These are phyloP conservation scores for Galeruca laticollis DNA, from an alignment of 2,888 invertebrate species.

Conservation along the genomic window DNA sequence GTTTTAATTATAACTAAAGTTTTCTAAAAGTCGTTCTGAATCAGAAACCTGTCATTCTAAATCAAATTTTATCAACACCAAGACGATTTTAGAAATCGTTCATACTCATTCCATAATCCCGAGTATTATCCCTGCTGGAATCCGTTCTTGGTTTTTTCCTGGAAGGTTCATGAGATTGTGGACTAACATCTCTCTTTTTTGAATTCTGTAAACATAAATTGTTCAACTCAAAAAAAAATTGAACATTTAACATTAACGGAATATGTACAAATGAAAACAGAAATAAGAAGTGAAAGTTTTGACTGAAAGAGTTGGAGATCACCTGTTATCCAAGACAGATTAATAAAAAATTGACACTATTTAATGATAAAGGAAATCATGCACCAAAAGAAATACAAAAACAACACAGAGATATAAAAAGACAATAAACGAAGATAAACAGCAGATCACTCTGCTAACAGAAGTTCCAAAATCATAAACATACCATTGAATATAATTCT, in stretches of 20 bases:
- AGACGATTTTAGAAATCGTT: slow-evolving; percentile 38
- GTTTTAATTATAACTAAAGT: neutral
- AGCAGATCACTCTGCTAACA: no score
- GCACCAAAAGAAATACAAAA: no score
- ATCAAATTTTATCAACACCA: slow-evolving; percentile 7
- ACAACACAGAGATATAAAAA: no score
- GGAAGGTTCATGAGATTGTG: slow-evolving; percentile 61
- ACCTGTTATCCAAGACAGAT: no score
- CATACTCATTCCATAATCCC: slow-evolving; percentile 35
- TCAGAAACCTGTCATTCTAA: neutral
- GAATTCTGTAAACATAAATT: slow-evolving; percentile 30
- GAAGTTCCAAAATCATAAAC: no score
- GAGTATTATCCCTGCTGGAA: slow-evolving; percentile 48
- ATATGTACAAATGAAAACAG: no score
- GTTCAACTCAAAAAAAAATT: neutral
- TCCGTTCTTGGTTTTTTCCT: slow-evolving; percentile 63
- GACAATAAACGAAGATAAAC: no score
- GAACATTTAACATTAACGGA: neutral
- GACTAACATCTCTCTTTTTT: slow-evolving; percentile 56
- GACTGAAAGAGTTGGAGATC: no score
- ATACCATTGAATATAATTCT: no score
- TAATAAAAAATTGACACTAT: no score
- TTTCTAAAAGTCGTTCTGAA: neutral
- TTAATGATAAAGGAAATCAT: no score
- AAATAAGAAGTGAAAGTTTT: no score